Percentiles rank a stretch among this genome's conserved stretches.
Conservation (phyloP, 2,113 vertebrate species). For the Alexandromys fortis region DNA sequence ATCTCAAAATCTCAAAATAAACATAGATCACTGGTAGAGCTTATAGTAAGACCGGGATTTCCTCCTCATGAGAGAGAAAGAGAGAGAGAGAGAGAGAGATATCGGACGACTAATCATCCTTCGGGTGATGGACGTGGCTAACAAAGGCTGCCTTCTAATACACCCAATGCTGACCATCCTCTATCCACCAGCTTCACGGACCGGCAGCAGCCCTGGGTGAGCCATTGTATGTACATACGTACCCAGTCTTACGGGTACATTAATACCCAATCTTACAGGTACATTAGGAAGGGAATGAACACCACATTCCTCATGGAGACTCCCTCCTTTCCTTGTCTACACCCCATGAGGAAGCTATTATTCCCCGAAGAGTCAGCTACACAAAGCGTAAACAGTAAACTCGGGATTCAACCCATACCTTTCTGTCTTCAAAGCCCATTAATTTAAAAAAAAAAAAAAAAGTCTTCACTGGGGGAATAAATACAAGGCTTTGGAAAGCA, state of each 20-base stretch:
- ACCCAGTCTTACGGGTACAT: too few relatives aligned
- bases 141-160: background rate
- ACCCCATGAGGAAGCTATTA: background rate
- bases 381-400: conserved; percentile 41
- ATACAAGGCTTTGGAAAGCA: background rate
- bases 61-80: too few relatives aligned
- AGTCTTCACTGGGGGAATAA: background rate
- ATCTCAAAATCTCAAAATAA: background rate
- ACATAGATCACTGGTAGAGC: too few relatives aligned
- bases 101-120: background rate
- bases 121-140: background rate
- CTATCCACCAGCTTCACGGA: background rate
- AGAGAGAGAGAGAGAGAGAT: too few relatives aligned
- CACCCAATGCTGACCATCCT: background rate
- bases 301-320: background rate
- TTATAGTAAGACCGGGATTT: background rate
- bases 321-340: background rate
- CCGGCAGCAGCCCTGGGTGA: background rate
- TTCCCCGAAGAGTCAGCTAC: background rate
- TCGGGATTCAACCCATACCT: background rate
- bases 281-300: background rate
- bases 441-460: conserved; percentile 32
- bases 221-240: rapidly evolving
- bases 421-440: conserved; percentile 13
- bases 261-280: background rate